A percentile compares a stretch with the other conserved stretches of the same genome.
Evolutionary conservation across 2,113 vertebrate species (phyloP).

Genomic region (Numenius arquata): DNA sequence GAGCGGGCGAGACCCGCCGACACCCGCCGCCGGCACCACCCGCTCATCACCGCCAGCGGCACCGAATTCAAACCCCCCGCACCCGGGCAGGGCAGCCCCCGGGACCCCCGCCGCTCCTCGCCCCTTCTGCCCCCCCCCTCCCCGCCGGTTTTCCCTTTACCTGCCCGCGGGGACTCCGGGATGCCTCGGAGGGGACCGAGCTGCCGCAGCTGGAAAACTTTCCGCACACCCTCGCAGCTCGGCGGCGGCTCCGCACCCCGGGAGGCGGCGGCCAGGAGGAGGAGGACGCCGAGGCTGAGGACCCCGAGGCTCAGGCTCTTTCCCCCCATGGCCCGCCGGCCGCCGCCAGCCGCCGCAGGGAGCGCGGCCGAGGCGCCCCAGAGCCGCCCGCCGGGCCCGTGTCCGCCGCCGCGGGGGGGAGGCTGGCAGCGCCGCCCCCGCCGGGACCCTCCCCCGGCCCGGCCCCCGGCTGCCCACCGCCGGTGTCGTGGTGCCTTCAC

Average conservation of each 20-base stretch:
- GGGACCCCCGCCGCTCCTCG: not conserved
- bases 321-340: not conserved
- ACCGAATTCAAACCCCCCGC: not conserved
- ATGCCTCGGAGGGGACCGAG: conserved; percentile 73
- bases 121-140: not conserved
- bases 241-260: conserved; percentile 16
- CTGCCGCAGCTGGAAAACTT: conserved; percentile 83
- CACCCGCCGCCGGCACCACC: not conserved
- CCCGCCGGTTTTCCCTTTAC: conserved; percentile 47
- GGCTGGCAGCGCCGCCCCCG: not conserved
- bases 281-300: not conserved
- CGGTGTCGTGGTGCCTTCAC: no score
- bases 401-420: not conserved
- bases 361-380: not conserved
- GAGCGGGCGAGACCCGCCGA: not conserved
- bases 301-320: not conserved
- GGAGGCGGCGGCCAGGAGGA: not conserved
- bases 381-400: not conserved
- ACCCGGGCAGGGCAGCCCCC: no score
- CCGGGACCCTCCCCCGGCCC: not conserved
- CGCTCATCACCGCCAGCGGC: not conserved
- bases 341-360: not conserved
- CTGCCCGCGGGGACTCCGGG: conserved; percentile 74
- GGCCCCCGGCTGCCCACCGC: not conserved
- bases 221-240: conserved; percentile 80